These are phyloP conservation scores for Promerops cafer DNA, from an alignment of 2,113 vertebrate genomes.

Conservation along the genomic window DNA sequence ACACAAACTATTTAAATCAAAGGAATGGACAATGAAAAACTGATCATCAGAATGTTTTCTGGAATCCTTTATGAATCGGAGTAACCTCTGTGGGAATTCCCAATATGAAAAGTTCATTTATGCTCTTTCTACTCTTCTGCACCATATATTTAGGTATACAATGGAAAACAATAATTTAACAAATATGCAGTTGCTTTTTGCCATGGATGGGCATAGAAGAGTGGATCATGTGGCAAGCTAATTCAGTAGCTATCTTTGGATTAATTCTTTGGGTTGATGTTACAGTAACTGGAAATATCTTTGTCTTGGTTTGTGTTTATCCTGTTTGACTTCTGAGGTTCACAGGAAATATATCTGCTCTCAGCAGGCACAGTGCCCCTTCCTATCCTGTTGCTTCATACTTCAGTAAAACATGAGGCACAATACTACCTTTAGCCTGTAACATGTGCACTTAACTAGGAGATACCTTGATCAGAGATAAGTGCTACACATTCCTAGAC, in stretches of 20 bases:
- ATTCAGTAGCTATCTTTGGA: not conserved
- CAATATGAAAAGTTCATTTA: not conserved
- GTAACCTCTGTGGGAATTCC: not conserved
- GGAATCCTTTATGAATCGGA: not conserved
- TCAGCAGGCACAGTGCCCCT: not conserved
- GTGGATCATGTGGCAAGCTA: not conserved
- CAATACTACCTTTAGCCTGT: not conserved
- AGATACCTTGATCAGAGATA: not conserved
- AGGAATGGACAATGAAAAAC: not conserved
- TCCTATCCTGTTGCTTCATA: not conserved
- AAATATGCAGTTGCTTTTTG: not conserved
- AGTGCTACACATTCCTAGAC: not conserved
- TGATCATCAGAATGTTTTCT: not conserved
- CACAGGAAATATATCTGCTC: not conserved
- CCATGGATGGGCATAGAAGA: not conserved
- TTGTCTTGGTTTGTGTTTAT: not conserved
- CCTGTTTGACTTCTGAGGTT: not conserved
- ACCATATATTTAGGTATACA: not conserved
- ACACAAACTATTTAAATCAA: not conserved
- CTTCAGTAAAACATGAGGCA: not conserved
- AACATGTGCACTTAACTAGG: not conserved
- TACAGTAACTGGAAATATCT: not conserved
- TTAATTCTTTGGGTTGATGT: not conserved
- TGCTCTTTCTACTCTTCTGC: not conserved
- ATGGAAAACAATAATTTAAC: not conserved